phyloP scores from a whole-genome alignment of 1,140 invertebrate genomes.

The Zeugodacus cucurbitae region DNA sequence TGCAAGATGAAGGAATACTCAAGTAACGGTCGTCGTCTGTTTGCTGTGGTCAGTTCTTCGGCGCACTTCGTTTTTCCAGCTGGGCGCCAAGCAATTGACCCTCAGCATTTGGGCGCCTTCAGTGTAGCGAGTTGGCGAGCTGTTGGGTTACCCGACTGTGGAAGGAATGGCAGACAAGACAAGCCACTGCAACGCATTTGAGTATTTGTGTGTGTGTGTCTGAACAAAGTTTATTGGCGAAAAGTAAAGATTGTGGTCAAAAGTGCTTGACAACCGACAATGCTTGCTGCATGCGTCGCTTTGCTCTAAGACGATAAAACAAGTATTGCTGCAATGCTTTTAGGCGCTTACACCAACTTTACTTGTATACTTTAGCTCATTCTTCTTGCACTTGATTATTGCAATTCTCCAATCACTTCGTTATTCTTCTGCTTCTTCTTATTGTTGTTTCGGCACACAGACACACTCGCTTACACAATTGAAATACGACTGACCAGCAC shows the following conservation, averaged over 20 bases:
- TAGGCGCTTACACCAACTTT: not conserved
- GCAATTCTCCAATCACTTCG: constrained; percentile 2
- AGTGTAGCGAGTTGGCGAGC: not conserved
- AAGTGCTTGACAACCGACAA: not conserved
- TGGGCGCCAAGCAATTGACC: constrained; percentile 34
- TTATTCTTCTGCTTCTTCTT: not conserved
- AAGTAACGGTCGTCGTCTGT: not conserved
- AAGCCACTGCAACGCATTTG: no score
- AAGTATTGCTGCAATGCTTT: not conserved
- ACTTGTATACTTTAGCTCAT: not conserved
- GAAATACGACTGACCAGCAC: not conserved
- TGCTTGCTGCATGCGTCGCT: no score
- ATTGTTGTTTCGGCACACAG: not conserved
- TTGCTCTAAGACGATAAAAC: not conserved
- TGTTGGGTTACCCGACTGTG: not conserved
- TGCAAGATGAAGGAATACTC: not conserved
- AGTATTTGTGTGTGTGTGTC: not conserved
- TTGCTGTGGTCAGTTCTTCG: constrained; percentile 1
- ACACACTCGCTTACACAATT: not conserved
- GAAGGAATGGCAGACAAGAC: not conserved
- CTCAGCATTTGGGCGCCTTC: not conserved
- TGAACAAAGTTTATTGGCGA: not conserved
- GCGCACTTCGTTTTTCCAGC: constrained; percentile 13
- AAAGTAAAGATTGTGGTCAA: not conserved
- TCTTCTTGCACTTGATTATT: not conserved